Percentiles rank a stretch among this genome's conserved stretches.
phyloP scores from a whole-genome alignment of 2,888 invertebrate species.

The Silvanus unidentatus region DNA sequence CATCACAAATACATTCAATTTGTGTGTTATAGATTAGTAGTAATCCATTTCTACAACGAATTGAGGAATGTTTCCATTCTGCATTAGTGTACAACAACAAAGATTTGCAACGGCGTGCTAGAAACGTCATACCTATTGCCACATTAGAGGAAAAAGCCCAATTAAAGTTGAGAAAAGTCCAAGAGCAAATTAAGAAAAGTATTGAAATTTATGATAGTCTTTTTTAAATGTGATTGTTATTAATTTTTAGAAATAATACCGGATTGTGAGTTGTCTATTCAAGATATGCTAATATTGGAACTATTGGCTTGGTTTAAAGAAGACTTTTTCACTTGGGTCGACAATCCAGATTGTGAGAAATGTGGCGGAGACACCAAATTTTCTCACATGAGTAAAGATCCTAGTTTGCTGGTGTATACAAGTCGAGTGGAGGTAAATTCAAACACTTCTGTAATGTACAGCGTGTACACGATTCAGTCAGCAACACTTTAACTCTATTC shows the following conservation, averaged over 20 bases:
- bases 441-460: too few relatives aligned
- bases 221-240: background rate
- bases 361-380: conserved; percentile 58
- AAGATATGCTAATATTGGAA: conserved; percentile 72
- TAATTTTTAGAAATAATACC: conserved; percentile 29
- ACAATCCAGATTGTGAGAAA: conserved; percentile 63
- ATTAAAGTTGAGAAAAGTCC: conserved; percentile 55
- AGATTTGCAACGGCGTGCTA: conserved; percentile 59
- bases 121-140: conserved; percentile 60
- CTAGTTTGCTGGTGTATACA: conserved; percentile 41
- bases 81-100: conserved; percentile 59
- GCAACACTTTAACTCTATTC: too few relatives aligned
- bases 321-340: conserved; percentile 89
- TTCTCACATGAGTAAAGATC: conserved; percentile 42
- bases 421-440: conserved; percentile 57
- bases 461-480: too few relatives aligned
- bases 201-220: background rate
- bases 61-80: conserved; percentile 34
- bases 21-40: conserved; percentile 27
- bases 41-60: conserved; percentile 33
- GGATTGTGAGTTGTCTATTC: conserved; percentile 46
- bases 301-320: conserved; percentile 88
- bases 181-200: conserved; percentile 56
- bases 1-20: background rate
- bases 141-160: conserved; percentile 60